Base-by-base conservation (phyloP, 2,113 vertebrate species). In the Mastomys coucha region DNA sequence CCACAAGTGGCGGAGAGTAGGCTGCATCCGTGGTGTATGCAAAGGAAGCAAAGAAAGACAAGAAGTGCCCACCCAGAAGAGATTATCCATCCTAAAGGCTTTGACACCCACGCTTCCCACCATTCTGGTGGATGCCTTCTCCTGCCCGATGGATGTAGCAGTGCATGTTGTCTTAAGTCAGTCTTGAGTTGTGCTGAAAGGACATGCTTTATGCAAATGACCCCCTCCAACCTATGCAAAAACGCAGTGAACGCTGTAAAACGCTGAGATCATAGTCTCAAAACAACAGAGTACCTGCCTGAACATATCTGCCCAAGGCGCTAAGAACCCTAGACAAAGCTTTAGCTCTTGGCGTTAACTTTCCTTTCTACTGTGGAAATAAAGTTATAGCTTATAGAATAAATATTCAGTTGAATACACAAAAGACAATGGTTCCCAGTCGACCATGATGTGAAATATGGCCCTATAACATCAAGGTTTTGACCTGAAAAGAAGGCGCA, bases 291-390 rank as follows among this genome's bases (percentile, higher is more conserved):
- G 63, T 91, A 92, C 67, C 36, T 67, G n/a, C 14, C 39, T 67
- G 76, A 95, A 95, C 65, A 94, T 6, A 63, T 84, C 95, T 96
- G 7, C 42, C 39, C 45, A 86, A 91, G 72, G 49, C 26, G 14
- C 65, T 24, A 82, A 19, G 76, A 5, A 45, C 60, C 53, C 67
- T 53, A 36, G 7, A 94, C 26, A n/a, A 93, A 63, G 36, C 51
- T 53, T 33, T 45, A 14, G 85, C 75, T 76, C 88, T 96, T 51
- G 42, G 20, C 22, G 78, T 20, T 28, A 67, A 1, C 72, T 94
- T 51, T 90, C n/a, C 20, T 26, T 45, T 86, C 31, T 80, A 65
- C 58, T 7, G 45, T 0, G 93, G 69, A 94, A 95, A 92, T 72
- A 69, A 94, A 42, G 28, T 67, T 91, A 88, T 39, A 92, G 76